Percentiles rank a stretch among this genome's conserved stretches.
These are phyloP conservation scores for Tetramorium bicarinatum DNA, from an alignment of 2,888 invertebrate genomes.

Conservation along the genomic window DNA sequence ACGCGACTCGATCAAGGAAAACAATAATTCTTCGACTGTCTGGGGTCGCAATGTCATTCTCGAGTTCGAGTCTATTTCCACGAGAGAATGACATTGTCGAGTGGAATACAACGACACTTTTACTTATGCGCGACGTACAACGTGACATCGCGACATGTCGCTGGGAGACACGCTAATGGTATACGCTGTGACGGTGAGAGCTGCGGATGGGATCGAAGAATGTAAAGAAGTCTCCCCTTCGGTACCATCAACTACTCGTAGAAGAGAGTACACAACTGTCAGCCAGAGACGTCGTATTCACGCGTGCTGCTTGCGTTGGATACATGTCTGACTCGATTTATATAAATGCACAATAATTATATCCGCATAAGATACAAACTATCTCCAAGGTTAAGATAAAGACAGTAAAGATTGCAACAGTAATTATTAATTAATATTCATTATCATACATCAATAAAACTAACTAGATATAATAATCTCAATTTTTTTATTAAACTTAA, in stretches of 20 bases:
- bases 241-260: conserved; percentile 62
- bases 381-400: background rate
- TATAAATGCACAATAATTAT: background rate
- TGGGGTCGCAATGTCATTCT: conserved; percentile 50
- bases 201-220: conserved; percentile 57
- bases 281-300: conserved; percentile 16
- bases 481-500: background rate
- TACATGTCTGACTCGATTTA: background rate
- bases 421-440: background rate
- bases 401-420: background rate
- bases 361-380: background rate
- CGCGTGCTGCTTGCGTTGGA: background rate
- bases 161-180: conserved; percentile 68
- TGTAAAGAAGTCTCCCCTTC: conserved; percentile 60
- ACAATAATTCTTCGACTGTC: conserved; percentile 52
- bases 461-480: background rate
- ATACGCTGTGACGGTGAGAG: conserved; percentile 46
- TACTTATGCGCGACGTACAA: conserved; percentile 62
- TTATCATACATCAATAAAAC: background rate
- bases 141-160: conserved; percentile 58
- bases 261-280: conserved; percentile 55
- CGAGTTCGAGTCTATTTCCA: conserved; percentile 25
- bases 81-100: conserved; percentile 54
- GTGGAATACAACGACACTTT: conserved; percentile 34
- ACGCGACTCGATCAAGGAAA: conserved; percentile 44